Base-by-base conservation (phyloP, 1,140 invertebrate genomes). In the Charaxes varanes region DNA sequence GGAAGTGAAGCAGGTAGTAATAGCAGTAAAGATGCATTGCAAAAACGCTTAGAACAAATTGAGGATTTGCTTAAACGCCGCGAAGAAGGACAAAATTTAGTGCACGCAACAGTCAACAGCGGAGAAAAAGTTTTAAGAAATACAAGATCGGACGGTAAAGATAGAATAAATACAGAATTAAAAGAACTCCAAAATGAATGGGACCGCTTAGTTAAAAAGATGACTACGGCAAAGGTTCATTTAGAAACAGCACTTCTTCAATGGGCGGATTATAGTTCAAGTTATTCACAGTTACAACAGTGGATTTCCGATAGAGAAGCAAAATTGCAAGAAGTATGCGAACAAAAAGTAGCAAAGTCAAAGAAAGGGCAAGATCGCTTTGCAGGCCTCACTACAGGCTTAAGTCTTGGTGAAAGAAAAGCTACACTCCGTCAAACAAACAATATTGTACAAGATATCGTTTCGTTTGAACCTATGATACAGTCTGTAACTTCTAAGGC, bases 271-370 rank as follows among this genome's bases (percentile, higher is more conserved):
- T 97, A 97, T 67, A 96, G 93, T 65, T 94, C 94, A 11, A 95
- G 93, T 8, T 96, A 96, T 55, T 91, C 92, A 6, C 94, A 97
- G 62, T 79, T 98, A 3, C 91, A 96, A 67, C 93, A 97, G 86
- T 97, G 96, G 95, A 94, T 99, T n/a, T 92, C 90, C 19, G 96
- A 98, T 58, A 89, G 95, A 50, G 95, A 98, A 83, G 93, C 93
- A 0, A 95, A 97, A 85, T 74, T 98, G n/a, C 94, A 96, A 84
- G 92, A 97, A 86, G 93, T 96, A 6, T 94, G 92, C 66, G 94
- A 95, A 64, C 91, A 92, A 52, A 94, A 93, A 74, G 88, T 93
- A n/a, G 87, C 89, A 0, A 93, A 93, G 63, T 90, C 90, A 2
- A 90, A 91, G 54, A 91, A 91, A 50, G 90, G 89, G 1, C 86